Evolutionary conservation across 2,888 invertebrate genomes (phyloP), one percentile per base, ranked within the genome.

Genomic region (Rapana venosa): DNA sequence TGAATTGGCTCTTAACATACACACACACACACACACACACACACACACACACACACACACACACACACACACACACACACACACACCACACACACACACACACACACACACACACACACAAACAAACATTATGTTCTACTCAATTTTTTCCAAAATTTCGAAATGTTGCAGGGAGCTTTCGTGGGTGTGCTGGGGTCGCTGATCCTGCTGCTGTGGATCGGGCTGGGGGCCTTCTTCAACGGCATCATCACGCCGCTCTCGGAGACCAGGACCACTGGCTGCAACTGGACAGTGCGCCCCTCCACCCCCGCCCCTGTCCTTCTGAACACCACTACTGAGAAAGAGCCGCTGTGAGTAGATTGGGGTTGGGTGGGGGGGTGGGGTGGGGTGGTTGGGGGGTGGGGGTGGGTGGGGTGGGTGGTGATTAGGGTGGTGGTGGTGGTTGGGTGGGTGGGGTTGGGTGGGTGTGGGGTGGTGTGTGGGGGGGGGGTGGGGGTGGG

Each of bases 121-220:
- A n/a, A n/a, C n/a, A n/a, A n/a, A n/a, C n/a, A n/a, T n/a, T n/a
- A n/a, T n/a, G n/a, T n/a, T n/a, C n/a, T n/a, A n/a, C n/a, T n/a
- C n/a, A n/a, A n/a, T n/a, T n/a, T n/a, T n/a, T n/a, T n/a, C n/a
- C n/a, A n/a, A n/a, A n/a, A n/a, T n/a, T n/a, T n/a, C n/a, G n/a
- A n/a, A n/a, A n/a, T n/a, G n/a, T n/a, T 22, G 8, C 84, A 92
- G 92, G 92, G 92, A 2, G 92, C 92, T 0, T 70, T 91, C 36
- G 56, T 66, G 26, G 92, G 92, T 0, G 47, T 87, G 26, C 26
- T 92, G n/a, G 90, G 66, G 15, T 91, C 92, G 1, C 89, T 92
- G 56, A 90, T 61, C n/a, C 81, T 92, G 30, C 85, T 91, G 88
- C 87, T 91, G n/a, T 92, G 92, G 92, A 90, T 92, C 47, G 92